Evolutionary conservation across 1,140 invertebrate species (phyloP).

Genomic region (Drosophila tropicalis): DNA sequence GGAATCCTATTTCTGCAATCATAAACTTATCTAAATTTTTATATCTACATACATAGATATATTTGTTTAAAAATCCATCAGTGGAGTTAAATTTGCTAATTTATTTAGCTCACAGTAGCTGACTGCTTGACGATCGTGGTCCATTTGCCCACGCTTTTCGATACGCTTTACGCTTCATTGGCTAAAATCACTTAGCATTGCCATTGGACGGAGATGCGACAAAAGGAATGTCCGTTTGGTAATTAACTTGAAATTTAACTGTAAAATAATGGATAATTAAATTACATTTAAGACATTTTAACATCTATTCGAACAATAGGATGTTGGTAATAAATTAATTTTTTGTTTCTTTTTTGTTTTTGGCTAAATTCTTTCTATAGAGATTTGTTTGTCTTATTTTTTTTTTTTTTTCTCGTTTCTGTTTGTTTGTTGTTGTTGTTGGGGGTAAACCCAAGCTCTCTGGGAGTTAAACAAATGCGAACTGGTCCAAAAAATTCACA

Average conservation of each 20-base stretch:
- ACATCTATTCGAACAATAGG: conserved; percentile 37
- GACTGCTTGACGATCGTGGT: conserved; percentile 3
- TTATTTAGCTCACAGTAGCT: conserved; percentile 39
- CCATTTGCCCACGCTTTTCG: conserved; percentile 40
- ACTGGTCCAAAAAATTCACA: conserved; percentile 53
- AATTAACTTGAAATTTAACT: conserved; percentile 57
- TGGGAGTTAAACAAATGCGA: conserved; percentile 37
- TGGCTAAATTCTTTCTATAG: conserved; percentile 60
- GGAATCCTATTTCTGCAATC: background rate
- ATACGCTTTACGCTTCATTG: conserved; percentile 47
- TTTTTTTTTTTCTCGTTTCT: background rate
- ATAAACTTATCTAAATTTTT: background rate
- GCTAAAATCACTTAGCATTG: conserved; percentile 63
- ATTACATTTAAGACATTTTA: conserved; percentile 49
- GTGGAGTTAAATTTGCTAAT: conserved; percentile 50
- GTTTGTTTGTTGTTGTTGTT: conserved; percentile 20
- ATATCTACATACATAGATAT: background rate
- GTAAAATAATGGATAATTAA: conserved; percentile 61
- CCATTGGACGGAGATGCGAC: conserved; percentile 14
- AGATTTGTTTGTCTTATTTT: conserved; percentile 23
- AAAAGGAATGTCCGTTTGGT: conserved; percentile 27
- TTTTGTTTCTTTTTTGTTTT: too few species aligned
- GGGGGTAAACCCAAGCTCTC: conserved; percentile 59
- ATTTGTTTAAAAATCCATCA: conserved; percentile 19
- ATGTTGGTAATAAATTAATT: conserved; percentile 50